Evolutionary conservation across 2,888 invertebrate species (phyloP), one percentile per base, ranked within the genome.

Genomic region (Hirtodrosophila confusa): DNA sequence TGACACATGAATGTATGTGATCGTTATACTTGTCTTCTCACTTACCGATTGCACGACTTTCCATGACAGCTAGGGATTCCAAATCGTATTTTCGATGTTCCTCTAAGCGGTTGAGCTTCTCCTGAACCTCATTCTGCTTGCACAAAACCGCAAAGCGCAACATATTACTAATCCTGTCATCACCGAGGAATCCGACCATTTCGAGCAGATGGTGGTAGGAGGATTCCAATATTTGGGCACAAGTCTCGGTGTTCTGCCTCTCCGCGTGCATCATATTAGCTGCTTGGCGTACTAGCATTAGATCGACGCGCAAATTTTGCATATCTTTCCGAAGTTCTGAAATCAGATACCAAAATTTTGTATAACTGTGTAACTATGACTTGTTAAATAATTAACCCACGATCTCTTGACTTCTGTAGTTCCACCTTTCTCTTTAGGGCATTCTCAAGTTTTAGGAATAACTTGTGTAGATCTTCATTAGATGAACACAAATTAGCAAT

Each of bases 91-190:
- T 23, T 8, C 60, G 40, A 0, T 4, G 8, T 24, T 10, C 6
- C 2, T 48, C 24, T 2, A 70, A 40, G 0, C 4, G 8, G 3
- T 37, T 44, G 0, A 71, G 61, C 23, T 49, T 44, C 3, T 39
- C 17, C 41, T 74, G 69, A 2, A 56, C 61, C 4, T 74, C 70
- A 17, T n/a, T 31, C 10, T 71, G 61, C 8, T 49, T 74, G 17
- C 33, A 11, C 23, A 71, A 9, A 1, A 49, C 41, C 0, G 12
- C 23, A 9, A 24, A 74, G 3, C 35, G 40, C n/a, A 45, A 1
- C 4, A 56, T 51, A 6, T 56, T 56, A 8, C 17, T 44, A 1
- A 56, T 12, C 3, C 43, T 48, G 0, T 56, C 61, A 24, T 68
- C 37, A 1, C 11, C n/a, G 0, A 70, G 27, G 3, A 68, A 3